Conservation (phyloP, 2,888 invertebrate genomes). For the Bellardia bayeri region DNA sequence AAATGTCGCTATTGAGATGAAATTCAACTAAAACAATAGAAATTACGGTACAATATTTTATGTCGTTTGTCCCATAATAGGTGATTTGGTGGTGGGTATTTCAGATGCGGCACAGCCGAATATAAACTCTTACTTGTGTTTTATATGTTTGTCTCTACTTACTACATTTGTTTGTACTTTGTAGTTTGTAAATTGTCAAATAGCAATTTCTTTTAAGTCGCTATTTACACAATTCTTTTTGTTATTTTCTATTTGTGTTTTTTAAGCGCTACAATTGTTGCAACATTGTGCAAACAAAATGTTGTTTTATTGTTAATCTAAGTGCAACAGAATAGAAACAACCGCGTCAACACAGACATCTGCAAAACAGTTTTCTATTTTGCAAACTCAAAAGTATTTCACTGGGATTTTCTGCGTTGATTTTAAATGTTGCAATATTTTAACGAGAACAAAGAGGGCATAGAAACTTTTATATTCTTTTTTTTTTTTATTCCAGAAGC, state of each 20-base stretch:
- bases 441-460: background rate
- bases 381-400: slow-evolving; percentile 4
- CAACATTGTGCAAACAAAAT: slow-evolving; percentile 28
- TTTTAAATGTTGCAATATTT: slow-evolving; percentile 3
- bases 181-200: slow-evolving; percentile 45
- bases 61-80: too few species aligned
- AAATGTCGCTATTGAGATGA: too few species aligned
- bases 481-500: too few species aligned
- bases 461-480: too few species aligned
- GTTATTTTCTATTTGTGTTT: background rate
- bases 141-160: background rate
- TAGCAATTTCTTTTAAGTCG: slow-evolving; percentile 28
- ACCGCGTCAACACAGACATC: slow-evolving; percentile 23
- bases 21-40: too few species aligned
- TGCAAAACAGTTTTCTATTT: background rate
- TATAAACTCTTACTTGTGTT: background rate
- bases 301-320: slow-evolving; percentile 43
- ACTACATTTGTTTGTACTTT: background rate
- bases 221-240: slow-evolving; percentile 43
- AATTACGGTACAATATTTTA: too few species aligned
- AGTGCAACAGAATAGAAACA: slow-evolving; percentile 36
- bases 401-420: background rate
- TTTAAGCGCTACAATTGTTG: slow-evolving; percentile 28
- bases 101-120: too few species aligned
- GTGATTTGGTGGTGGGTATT: too few species aligned